phyloP scores from a whole-genome alignment of 2,113 vertebrate species.

The Cyphomyrus plagiostoma region DNA sequence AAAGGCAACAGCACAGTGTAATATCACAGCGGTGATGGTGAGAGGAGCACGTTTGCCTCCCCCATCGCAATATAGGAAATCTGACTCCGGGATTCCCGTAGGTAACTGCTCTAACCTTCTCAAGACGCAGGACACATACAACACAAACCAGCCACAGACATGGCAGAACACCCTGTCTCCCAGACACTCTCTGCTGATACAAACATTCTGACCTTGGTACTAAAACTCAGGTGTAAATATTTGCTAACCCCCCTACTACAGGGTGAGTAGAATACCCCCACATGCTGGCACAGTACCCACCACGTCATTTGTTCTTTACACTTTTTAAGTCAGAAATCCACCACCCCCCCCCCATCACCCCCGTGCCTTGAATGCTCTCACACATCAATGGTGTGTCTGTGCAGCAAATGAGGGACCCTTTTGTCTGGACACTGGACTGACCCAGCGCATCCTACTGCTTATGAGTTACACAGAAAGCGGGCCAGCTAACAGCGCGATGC shows the following conservation, averaged over 20 bases:
- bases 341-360: background rate
- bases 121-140: background rate
- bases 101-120: background rate
- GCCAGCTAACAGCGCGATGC: background rate
- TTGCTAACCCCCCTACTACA: background rate
- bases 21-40: background rate
- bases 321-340: background rate
- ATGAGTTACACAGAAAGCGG: background rate
- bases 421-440: slow-evolving; percentile 17
- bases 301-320: background rate
- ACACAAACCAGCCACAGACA: background rate
- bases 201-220: background rate
- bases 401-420: background rate
- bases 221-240: background rate
- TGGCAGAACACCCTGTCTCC: background rate
- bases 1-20: background rate
- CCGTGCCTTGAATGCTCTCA: background rate
- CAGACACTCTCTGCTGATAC: background rate
- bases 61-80: background rate
- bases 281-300: background rate
- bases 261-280: background rate
- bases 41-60: background rate
- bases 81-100: background rate
- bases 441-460: background rate
- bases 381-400: slow-evolving; percentile 27